Evolutionary conservation across 1,140 invertebrate species (phyloP).

Genomic region (Nylanderia fulva): DNA sequence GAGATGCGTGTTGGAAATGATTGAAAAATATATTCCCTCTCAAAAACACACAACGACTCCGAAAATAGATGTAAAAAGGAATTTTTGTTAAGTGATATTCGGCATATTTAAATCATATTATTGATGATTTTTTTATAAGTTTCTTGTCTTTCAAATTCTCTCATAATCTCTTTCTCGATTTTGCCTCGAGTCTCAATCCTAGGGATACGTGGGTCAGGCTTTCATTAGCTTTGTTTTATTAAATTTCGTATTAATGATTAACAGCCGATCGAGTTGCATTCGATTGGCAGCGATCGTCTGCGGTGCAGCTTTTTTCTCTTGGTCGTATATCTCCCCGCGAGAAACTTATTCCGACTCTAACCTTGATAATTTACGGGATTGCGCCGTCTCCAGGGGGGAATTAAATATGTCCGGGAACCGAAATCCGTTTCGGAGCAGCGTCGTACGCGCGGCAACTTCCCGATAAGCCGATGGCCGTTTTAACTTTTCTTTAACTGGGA

Average conservation of each 20-base stretch:
- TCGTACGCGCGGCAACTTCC: slow-evolving; percentile 64
- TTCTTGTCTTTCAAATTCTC: too few species aligned
- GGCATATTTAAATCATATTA: not conserved
- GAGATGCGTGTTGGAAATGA: not conserved
- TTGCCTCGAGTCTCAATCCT: not conserved
- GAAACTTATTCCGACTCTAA: slow-evolving; percentile 64
- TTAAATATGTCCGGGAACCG: slow-evolving; percentile 72
- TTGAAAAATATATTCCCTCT: not conserved
- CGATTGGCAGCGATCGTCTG: not conserved
- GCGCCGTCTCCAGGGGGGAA: slow-evolving; percentile 57
- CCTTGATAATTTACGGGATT: slow-evolving; percentile 69
- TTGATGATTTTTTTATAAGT: not conserved
- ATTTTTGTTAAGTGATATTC: not conserved
- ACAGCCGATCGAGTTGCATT: slow-evolving; percentile 58
- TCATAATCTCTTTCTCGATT: not conserved
- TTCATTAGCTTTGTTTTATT: slow-evolving; percentile 60
- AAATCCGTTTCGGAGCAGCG: slow-evolving; percentile 66
- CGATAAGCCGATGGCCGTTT: slow-evolving; percentile 73
- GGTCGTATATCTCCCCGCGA: not conserved
- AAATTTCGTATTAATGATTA: slow-evolving; percentile 54
- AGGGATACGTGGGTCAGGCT: not conserved
- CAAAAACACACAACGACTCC: not conserved
- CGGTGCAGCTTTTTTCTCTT: slow-evolving; percentile 28
- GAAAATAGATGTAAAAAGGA: not conserved
- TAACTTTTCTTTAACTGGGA: slow-evolving; percentile 74